These are phyloP conservation scores for Torymus texanus DNA, from an alignment of 2,888 invertebrate genomes.

Conservation along the genomic window DNA sequence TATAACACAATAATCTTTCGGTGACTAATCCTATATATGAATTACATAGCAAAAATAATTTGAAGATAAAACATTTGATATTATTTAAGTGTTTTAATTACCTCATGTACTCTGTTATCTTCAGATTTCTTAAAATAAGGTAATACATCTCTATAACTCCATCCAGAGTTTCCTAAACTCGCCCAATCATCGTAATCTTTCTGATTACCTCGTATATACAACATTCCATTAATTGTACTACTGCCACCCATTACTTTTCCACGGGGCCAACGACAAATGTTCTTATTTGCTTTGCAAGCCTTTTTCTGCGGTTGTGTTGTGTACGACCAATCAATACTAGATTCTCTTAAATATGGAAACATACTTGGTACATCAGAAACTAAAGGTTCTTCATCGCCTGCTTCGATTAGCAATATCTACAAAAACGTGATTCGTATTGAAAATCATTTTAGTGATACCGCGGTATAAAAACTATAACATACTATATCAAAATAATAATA, in stretches of 20 bases:
- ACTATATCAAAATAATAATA: too few species aligned
- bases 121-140: slow-evolving; percentile 76
- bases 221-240: slow-evolving; percentile 79
- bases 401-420: too few species aligned
- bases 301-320: too few species aligned
- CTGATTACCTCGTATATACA: slow-evolving; percentile 78
- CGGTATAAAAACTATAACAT: too few species aligned
- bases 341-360: too few species aligned
- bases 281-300: too few species aligned
- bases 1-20: not conserved
- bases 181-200: slow-evolving; percentile 79
- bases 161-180: slow-evolving; percentile 73
- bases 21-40: slow-evolving; percentile 7
- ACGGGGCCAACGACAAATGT: not conserved
- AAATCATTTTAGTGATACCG: too few species aligned
- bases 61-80: not conserved
- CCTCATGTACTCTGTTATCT: slow-evolving; percentile 62
- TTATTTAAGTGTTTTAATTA: slow-evolving; percentile 1
- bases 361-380: too few species aligned
- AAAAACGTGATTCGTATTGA: too few species aligned
- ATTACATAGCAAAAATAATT: not conserved
- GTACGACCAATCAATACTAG: too few species aligned
- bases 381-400: too few species aligned
- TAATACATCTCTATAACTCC: slow-evolving; percentile 76
- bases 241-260: slow-evolving; percentile 78